Evolutionary conservation across 2,888 invertebrate genomes (phyloP), one percentile per base, ranked within the genome.

Genomic region (Escarpia spicata): DNA sequence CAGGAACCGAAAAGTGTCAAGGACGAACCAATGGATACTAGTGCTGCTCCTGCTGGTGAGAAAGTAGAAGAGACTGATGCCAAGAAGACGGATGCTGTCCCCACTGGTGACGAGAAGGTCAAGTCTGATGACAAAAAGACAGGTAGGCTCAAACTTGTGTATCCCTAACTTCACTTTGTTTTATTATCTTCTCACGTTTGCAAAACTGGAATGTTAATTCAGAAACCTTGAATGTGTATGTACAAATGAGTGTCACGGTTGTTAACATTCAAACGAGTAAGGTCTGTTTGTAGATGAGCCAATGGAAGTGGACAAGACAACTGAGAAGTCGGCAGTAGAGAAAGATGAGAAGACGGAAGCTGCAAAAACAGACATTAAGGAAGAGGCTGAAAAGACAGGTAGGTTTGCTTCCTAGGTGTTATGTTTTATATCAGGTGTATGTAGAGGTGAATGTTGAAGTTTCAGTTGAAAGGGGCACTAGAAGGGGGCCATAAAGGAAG

Each of bases 341-440:
- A 94, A 93, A 90, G 96, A 96, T 92, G 91, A 94, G 0, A 95
- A 96, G 93, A 94, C 95, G 26, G 96, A 96, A 91, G 91, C 43
- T 91, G 44, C n/a, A 2, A 91, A 91, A n/a, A 52, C 44, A 44
- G 91, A 52, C 26, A 15, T 15, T 9, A 60, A 92, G n/a, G 92
- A 92, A 91, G 90, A 44, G 90, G 75, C 31, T 19, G 92, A 92
- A 90, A 89, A 92, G 58, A 75, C 75, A 75, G 75, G 75, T 75
- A n/a, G 26, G 6, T n/a, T 75, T 75, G 26, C 6, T n/a, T 75
- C 6, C 26, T n/a, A 15, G 26, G 26, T 75, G 75, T 75, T 75
- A 19, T 4, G n/a, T 19, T 19, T 75, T n/a, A 52, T 52, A 26
- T 75, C n/a, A 19, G 19, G 26, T 26, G 19, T 75, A 26, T 26